Conservation (phyloP, 2,888 invertebrate genomes). For the Chironomus tentans region DNA sequence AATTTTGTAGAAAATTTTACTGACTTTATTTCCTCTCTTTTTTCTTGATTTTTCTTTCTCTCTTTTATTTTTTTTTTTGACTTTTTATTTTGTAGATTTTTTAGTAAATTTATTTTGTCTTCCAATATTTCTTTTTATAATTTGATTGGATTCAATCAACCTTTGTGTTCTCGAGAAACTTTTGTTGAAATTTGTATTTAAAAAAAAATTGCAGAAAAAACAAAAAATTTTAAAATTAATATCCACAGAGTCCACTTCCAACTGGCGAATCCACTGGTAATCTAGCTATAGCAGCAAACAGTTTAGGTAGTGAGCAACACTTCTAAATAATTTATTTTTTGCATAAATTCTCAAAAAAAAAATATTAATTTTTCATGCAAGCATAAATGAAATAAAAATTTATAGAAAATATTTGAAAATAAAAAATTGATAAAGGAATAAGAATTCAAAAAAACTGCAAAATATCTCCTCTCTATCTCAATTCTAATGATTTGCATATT, state of each 20-base stretch:
- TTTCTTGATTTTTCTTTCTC: slow-evolving; percentile 28
- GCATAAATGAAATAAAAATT: not conserved
- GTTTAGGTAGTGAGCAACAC: slow-evolving; percentile 47
- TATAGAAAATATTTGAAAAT: not conserved
- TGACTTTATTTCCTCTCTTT: slow-evolving; percentile 14
- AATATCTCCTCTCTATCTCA: no score
- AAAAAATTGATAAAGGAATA: not conserved
- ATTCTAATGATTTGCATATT: no score
- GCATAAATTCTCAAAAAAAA: not conserved
- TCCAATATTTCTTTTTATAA: slow-evolving; percentile 27
- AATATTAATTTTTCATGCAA: not conserved
- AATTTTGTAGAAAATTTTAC: no score
- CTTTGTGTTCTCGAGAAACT: not conserved
- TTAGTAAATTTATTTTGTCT: slow-evolving; percentile 22
- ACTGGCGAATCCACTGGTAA: slow-evolving; percentile 48
- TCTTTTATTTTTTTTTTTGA: slow-evolving; percentile 31
- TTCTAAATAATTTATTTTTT: not conserved
- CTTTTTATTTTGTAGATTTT: slow-evolving; percentile 29
- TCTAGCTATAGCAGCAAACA: slow-evolving; percentile 56
- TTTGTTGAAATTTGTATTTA: not conserved
- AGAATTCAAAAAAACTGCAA: not conserved
- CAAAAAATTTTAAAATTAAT: slow-evolving; percentile 28
- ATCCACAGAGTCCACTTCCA: slow-evolving; percentile 60
- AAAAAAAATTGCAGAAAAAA: slow-evolving; percentile 21
- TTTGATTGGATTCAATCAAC: slow-evolving; percentile 22